Percentiles rank a stretch among this genome's conserved stretches.
phyloP scores from a whole-genome alignment of 1,140 invertebrate genomes.

The fruit fly (Drosophila melanogaster) region Release_6_plus_ISO1_MT NT_033777.3:28878001-28878500 shows the following conservation, averaged over 20 bases:
- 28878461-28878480: conserved; percentile 64
- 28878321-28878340: conserved; percentile 77
- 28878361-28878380: conserved; percentile 85
- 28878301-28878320: conserved; percentile 85
- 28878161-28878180: conserved; percentile 57
- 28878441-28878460: conserved; percentile 84
- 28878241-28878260: conserved; percentile 59
- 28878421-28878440: conserved; percentile 88
- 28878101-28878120: conserved; percentile 83
- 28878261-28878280: conserved; percentile 87
- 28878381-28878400: conserved; percentile 87
- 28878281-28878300: conserved; percentile 90
- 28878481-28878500: conserved; percentile 67
- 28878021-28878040: not conserved
- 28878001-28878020: not conserved
- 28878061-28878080: not conserved
- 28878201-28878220: conserved; percentile 61
- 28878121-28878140: conserved; percentile 87
- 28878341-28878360: conserved; percentile 15
- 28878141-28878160: conserved; percentile 48
- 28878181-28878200: conserved; percentile 65
- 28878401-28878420: conserved; percentile 90
- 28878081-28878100: conserved; percentile 14
- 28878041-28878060: not conserved
- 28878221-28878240: conserved; percentile 72